Conservation (phyloP, 2,797 vertebrate species). For the Triplophysa yarkandensis region DNA sequence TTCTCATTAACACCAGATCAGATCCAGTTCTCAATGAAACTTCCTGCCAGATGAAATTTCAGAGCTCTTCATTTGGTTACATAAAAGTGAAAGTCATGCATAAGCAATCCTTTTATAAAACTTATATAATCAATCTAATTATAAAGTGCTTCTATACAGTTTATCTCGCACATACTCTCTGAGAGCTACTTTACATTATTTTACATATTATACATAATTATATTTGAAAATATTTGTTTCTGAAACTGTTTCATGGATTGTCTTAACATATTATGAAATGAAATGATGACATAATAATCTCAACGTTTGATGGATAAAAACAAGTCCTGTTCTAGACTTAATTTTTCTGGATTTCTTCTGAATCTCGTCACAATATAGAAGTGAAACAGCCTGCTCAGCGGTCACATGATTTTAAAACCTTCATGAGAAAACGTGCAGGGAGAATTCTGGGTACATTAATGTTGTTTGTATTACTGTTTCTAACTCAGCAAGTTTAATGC, state of each 20-base stretch:
- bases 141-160: conserved; percentile 55
- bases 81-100: conserved; percentile 52
- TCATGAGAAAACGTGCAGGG: not conserved
- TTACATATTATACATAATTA: too few species aligned
- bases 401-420: too few species aligned
- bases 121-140: conserved; percentile 54
- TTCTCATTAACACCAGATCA: conserved; percentile 14
- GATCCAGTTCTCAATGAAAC: conserved; percentile 40
- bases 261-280: too few species aligned
- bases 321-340: not conserved
- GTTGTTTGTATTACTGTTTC: not conserved
- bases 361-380: too few species aligned
- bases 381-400: not conserved
- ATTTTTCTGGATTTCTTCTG: too few species aligned
- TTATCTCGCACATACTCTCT: not conserved
- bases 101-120: conserved; percentile 51
- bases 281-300: too few species aligned
- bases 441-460: not conserved
- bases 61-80: conserved; percentile 29
- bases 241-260: not conserved
- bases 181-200: not conserved
- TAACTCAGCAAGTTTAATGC: conserved; percentile 58
- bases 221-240: not conserved
- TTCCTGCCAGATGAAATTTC: conserved; percentile 41
- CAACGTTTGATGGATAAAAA: too few species aligned